A percentile compares a stretch with the other conserved stretches of the same genome.
phyloP scores from a whole-genome alignment of 2,797 vertebrate species.

The Betta splendens region DNA sequence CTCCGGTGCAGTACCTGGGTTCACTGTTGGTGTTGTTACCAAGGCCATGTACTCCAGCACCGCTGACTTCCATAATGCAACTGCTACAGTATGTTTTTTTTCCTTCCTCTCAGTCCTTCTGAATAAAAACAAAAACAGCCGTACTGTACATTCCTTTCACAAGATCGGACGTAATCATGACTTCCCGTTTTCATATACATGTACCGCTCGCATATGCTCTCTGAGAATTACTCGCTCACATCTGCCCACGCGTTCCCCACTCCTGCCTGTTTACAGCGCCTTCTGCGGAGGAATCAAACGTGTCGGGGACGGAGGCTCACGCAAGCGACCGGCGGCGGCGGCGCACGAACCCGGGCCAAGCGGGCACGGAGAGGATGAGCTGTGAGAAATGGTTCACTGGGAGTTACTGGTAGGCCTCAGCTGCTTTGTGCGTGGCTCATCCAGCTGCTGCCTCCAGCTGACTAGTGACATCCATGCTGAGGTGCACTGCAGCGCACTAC shows the following conservation, averaged over 20 bases:
- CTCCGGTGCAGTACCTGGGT: no score
- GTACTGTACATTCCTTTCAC: conserved; percentile 15
- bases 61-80: neutral
- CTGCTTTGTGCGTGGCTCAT: conserved; percentile 10
- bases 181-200: conserved; percentile 11
- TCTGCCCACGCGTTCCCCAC: conserved; percentile 9
- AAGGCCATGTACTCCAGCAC: neutral
- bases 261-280: conserved; percentile 4
- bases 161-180: conserved; percentile 18
- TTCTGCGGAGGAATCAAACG: conserved; percentile 19
- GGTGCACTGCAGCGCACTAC: no score
- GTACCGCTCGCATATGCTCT: neutral
- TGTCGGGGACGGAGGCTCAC: neutral
- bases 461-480: neutral
- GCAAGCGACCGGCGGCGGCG: neutral
- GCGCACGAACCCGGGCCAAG: neutral
- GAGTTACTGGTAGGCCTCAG: neutral
- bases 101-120: neutral
- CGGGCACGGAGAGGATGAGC: conserved; percentile 3
- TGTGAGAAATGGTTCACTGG: no score
- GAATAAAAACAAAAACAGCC: neutral
- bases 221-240: conserved; percentile 6
- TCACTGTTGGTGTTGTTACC: no score
- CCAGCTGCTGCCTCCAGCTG: conserved; percentile 2
- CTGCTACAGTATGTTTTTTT: neutral